Evolutionary conservation across 1,140 invertebrate species (phyloP), one percentile per base, ranked within the genome.

Genomic region (Andricus grossulariae): DNA sequence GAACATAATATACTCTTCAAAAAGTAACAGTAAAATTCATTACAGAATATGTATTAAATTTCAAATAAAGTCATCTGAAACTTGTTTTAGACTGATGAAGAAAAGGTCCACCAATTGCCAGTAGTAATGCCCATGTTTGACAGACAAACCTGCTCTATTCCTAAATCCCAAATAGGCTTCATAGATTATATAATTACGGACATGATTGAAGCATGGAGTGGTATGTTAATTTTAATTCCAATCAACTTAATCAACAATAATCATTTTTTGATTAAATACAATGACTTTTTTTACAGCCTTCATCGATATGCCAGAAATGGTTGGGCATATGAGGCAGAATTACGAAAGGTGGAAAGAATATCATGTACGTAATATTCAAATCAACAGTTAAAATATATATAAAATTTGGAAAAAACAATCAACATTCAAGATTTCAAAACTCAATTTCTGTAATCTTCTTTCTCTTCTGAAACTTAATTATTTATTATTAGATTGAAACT

Each of bases 51-150:
- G 2, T 55, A 54, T 15, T 25, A 39, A 39, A 71, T 21, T 78
- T 50, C 12, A 52, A 39, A 50, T 7, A 11, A 45, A 51, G n/a
- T 13, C 18, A 49, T 77, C n/a, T 25, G 16, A 77, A 66, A 76
- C 76, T 72, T 72, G 52, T 88, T 90, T 52, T 93, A 99, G 94
- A 98, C 97, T 50, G 97, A 99, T 85, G 97, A 98, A 88, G 98
- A 99, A 90, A 98, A 98, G 87, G 92, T 92, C 1, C 92, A 94
- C 74, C 94, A 95, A 74, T 90, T 99, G 81, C 97, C 97, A 3
- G 96, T 99, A 3, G 97, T 99, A 70, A 99, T 99, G 98, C 97
- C 98, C 1, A 96, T 98, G 94, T 99, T 99, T 90, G 98, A 99
- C 84, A 94, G 97, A 85, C 93, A 94, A 66, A 96, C 96, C 11